A percentile compares a stretch with the other conserved stretches of the same genome.
phyloP scores from a whole-genome alignment of 2,797 vertebrate genomes.

The Hipposideros larvatus region DNA sequence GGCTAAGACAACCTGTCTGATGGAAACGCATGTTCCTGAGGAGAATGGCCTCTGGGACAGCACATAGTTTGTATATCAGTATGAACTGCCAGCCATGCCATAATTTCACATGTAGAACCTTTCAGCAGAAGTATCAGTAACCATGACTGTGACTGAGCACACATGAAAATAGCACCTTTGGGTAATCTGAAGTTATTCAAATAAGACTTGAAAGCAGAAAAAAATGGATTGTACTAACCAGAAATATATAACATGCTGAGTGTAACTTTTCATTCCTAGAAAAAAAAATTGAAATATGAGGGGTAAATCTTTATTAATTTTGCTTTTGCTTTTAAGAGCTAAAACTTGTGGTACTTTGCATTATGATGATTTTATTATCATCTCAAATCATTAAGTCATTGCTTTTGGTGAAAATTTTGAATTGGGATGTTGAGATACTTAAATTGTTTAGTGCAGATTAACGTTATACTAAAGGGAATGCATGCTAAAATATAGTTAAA shows the following conservation, averaged over 20 bases:
- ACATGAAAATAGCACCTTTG: background rate
- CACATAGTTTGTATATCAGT: background rate
- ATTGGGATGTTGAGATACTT: conserved; percentile 58
- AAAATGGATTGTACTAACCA: background rate
- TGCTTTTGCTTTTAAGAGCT: background rate
- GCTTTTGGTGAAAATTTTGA: conserved; percentile 50
- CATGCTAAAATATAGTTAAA: conserved; percentile 67
- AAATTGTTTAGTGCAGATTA: conserved; percentile 62
- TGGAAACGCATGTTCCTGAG: background rate
- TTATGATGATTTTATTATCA: conserved; percentile 7
- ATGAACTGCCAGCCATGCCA: background rate
- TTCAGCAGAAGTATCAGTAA: conserved; percentile 4
- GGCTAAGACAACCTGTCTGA: background rate
- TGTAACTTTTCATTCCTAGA: background rate
- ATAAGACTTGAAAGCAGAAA: conserved; percentile 57
- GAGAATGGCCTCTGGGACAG: background rate
- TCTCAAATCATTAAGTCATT: background rate
- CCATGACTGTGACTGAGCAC: background rate
- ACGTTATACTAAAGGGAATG: conserved; percentile 60
- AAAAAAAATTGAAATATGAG: background rate
- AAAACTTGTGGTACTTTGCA: background rate
- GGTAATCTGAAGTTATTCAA: conserved; percentile 15
- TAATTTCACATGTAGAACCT: background rate
- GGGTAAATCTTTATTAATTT: conserved; percentile 22
- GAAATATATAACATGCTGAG: background rate